phyloP scores from a whole-genome alignment of 2,113 vertebrate species.

The Aythya baeri region DNA sequence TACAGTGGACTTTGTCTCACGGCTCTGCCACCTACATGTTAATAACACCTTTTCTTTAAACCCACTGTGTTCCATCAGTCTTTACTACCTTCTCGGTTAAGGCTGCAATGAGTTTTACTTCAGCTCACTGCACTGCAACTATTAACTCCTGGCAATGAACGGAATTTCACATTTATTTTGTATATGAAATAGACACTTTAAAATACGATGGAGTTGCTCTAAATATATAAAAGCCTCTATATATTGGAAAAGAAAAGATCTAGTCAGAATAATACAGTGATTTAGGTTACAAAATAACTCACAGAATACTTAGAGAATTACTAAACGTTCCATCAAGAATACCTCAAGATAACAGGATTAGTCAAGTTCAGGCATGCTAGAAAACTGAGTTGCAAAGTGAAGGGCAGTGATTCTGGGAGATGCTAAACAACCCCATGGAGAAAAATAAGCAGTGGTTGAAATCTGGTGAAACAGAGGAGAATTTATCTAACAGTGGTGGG shows the following conservation, averaged over 20 bases:
- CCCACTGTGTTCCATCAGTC: neutral
- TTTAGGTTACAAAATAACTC: neutral
- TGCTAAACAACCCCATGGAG: neutral
- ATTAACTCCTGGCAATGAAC: conserved; percentile 17
- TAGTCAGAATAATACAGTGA: neutral
- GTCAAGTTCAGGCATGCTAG: neutral
- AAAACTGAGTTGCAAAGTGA: neutral
- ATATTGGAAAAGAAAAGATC: neutral
- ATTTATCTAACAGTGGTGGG: neutral
- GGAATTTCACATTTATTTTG: neutral
- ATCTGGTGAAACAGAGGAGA: neutral
- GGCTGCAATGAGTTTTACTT: neutral
- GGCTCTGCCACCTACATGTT: neutral
- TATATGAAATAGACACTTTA: neutral
- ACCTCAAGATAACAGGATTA: neutral
- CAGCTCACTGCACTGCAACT: neutral
- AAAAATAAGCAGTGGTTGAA: neutral
- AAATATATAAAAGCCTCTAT: neutral
- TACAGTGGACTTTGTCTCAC: neutral
- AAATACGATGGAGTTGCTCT: neutral
- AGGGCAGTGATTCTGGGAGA: neutral
- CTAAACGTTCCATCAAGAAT: neutral
- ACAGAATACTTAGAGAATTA: neutral
- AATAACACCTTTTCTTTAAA: conserved; percentile 15
- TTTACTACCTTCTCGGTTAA: neutral